Evolutionary conservation across 2,888 invertebrate species (phyloP), one percentile per base, ranked within the genome.

Genomic region (Xanthia togata): DNA sequence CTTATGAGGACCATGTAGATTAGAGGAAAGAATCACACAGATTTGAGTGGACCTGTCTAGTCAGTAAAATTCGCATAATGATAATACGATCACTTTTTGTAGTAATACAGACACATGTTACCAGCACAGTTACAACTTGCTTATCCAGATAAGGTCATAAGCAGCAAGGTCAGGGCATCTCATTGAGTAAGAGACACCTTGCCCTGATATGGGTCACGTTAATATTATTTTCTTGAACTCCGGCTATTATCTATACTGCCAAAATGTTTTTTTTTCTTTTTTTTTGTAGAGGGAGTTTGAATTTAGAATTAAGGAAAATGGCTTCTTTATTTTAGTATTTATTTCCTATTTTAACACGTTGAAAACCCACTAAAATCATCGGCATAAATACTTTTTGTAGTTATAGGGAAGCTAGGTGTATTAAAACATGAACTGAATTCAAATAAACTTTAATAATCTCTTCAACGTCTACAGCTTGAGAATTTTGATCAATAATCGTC

Each of bases 381-480:
- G 23, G 8, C 17, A 11, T 41, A 1, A 17, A 44, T 31, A 78
- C 12, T 38, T 38, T n/a, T 71, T 44, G 1, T 23, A 6, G 67
- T n/a, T 23, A 17, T 38, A 65, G 53, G 68, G 41, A 20, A 38
- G 62, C 11, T n/a, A 60, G 20, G 23, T 20, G 14, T 92, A 92
- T 89, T 88, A 94, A 94, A 94, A 90, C 87, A 71, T n/a, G 67
- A 60, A 41, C 73, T 92, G 92, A 94, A 93, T 95, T 94, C 90
- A 96, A 96, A 96, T 94, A 94, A 96, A 95, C 93, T 96, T 95
- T 96, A 96, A 95, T 96, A 94, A 88, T 92, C 90, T 93, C 90
- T 90, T 94, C 92, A 95, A 95, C 94, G 87, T 92, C 94, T 96
- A 96, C 94, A 93, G 88, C 92, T 94, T 90, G 90, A 91, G 90